These are phyloP conservation scores for Agonopterix alstromeriana DNA, from an alignment of 2,888 invertebrate species.

Conservation along the genomic window DNA sequence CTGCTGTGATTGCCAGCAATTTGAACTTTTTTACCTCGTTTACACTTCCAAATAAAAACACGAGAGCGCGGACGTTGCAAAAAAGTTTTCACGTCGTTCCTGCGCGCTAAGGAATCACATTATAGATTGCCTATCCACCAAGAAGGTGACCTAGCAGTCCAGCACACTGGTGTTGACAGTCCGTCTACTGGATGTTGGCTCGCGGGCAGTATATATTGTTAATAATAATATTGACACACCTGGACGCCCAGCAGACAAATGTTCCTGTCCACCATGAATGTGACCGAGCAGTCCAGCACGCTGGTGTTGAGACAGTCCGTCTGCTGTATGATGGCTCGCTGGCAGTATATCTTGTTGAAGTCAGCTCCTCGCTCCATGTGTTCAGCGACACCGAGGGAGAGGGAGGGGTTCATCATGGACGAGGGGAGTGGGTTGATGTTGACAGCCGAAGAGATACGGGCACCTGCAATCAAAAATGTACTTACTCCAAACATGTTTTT, in stretches of 20 bases:
- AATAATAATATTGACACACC: constrained; percentile 33
- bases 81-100: too few species aligned
- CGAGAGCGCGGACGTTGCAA: too few species aligned
- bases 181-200: constrained; percentile 80
- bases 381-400: constrained; percentile 15
- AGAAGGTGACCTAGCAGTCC: constrained; percentile 87
- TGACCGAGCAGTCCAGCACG: constrained; percentile 85
- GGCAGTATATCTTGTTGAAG: constrained; percentile 81
- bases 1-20: too few species aligned
- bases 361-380: constrained; percentile 46
- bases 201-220: constrained; percentile 83
- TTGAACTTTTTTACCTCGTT: too few species aligned
- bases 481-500: too few species aligned
- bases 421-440: constrained; percentile 11
- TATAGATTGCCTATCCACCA: too few species aligned
- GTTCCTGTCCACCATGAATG: constrained; percentile 88
- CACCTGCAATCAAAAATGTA: constrained; percentile 7
- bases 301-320: constrained; percentile 86
- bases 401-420: constrained; percentile 15
- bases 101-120: too few species aligned
- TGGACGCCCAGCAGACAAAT: constrained; percentile 85
- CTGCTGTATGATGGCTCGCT: constrained; percentile 79
- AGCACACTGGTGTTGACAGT: constrained; percentile 85
- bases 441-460: constrained; percentile 26
- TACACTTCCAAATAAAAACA: too few species aligned